Conservation (phyloP, 2,113 vertebrate genomes). For the Pogona vitticeps region DNA sequence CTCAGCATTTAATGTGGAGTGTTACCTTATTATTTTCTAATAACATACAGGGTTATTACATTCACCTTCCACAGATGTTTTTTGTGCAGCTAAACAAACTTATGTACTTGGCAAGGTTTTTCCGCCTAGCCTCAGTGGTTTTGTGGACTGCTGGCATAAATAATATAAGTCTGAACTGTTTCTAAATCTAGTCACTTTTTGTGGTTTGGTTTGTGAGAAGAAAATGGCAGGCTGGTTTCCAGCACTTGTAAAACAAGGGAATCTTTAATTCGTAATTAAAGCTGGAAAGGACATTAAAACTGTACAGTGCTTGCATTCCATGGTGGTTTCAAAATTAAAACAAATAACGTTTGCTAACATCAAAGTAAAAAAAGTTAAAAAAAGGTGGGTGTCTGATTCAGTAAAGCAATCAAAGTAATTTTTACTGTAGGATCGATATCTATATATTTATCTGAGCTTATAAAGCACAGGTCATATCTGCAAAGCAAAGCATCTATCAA, state of each 20-base stretch:
- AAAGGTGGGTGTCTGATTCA: not conserved
- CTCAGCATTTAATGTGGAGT: not conserved
- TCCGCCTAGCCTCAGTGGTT: not conserved
- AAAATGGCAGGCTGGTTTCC: not conserved
- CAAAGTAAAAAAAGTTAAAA: not conserved
- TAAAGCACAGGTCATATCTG: too few relatives aligned
- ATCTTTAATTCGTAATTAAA: not conserved
- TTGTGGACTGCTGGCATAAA: not conserved
- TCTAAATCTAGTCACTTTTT: not conserved
- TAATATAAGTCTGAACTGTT: not conserved
- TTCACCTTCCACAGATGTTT: not conserved
- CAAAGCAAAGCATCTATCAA: too few relatives aligned
- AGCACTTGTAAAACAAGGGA: slow-evolving; percentile 12
- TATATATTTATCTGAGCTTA: too few relatives aligned
- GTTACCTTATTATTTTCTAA: not conserved
- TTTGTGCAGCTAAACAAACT: not conserved
- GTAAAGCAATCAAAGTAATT: not conserved
- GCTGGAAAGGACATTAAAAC: not conserved
- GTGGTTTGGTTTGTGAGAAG: not conserved
- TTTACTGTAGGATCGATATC: too few relatives aligned
- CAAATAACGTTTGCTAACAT: not conserved
- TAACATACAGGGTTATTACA: not conserved
- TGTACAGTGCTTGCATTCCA: not conserved
- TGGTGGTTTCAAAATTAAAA: not conserved
- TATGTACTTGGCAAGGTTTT: not conserved